Conservation (phyloP, 1,140 invertebrate genomes). For the Danaus plexippus region DNA sequence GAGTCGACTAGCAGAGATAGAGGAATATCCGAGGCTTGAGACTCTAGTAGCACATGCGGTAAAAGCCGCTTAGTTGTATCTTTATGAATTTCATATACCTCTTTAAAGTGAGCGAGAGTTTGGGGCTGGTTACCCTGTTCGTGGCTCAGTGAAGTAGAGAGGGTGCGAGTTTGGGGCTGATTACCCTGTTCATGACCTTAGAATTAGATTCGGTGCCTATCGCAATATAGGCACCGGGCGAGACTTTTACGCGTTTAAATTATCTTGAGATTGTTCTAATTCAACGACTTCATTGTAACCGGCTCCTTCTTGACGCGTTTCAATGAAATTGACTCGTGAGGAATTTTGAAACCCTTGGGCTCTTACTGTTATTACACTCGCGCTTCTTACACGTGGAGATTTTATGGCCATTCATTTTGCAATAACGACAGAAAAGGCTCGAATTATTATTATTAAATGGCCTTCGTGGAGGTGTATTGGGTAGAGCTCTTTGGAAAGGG, state of each 20-base stretch:
- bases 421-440: slow-evolving; percentile 3
- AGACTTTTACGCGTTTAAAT: too few species aligned
- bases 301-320: too few species aligned
- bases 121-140: too few species aligned
- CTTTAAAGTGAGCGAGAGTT: too few species aligned
- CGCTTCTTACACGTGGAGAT: background rate
- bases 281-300: too few species aligned
- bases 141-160: too few species aligned
- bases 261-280: too few species aligned
- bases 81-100: slow-evolving; percentile 16
- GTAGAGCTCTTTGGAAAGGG: background rate
- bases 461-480: background rate
- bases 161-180: too few species aligned
- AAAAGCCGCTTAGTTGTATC: slow-evolving; percentile 13
- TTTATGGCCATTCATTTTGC: slow-evolving; percentile 4
- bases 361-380: background rate
- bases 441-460: slow-evolving; percentile 3
- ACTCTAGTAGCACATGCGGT: slow-evolving; percentile 14
- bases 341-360: background rate
- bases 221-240: too few species aligned
- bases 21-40: slow-evolving; percentile 10
- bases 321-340: too few species aligned
- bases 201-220: too few species aligned
- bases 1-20: slow-evolving; percentile 15
- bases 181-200: too few species aligned